These are phyloP conservation scores for Hyles lineata DNA, from an alignment of 2,888 invertebrate species.

Conservation along the genomic window DNA sequence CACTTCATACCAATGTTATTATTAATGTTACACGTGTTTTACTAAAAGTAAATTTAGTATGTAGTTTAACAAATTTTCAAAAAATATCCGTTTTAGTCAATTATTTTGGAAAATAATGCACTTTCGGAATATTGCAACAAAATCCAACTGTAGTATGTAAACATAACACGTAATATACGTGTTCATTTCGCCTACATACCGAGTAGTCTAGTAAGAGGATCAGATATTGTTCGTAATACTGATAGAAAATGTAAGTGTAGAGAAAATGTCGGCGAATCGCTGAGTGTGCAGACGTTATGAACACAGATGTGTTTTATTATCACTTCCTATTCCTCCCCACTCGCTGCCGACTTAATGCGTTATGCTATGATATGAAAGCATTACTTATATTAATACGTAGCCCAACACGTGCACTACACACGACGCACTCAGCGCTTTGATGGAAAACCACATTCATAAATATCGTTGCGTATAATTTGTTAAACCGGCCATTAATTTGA, in stretches of 20 bases:
- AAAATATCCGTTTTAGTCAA: not conserved
- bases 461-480: slow-evolving; percentile 55
- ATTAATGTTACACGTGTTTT: not conserved
- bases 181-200: not conserved
- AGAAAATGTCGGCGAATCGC: slow-evolving; percentile 41
- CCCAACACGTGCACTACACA: slow-evolving; percentile 44
- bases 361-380: slow-evolving; percentile 45
- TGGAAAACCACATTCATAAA: slow-evolving; percentile 59
- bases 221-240: slow-evolving; percentile 12
- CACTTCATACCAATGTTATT: slow-evolving; percentile 2
- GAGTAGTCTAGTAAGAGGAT: slow-evolving; percentile 1
- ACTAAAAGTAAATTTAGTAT: not conserved
- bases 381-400: slow-evolving; percentile 40
- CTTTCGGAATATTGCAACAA: not conserved
- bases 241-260: slow-evolving; percentile 22
- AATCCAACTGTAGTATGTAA: not conserved
- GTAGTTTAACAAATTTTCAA: not conserved
- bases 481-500: slow-evolving; percentile 66
- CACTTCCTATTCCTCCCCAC: slow-evolving; percentile 47
- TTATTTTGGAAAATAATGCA: not conserved
- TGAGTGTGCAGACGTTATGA: slow-evolving; percentile 44
- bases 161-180: not conserved
- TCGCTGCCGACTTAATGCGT: slow-evolving; percentile 47
- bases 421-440: slow-evolving; percentile 52
- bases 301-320: slow-evolving; percentile 71